These are phyloP conservation scores for Octopus bimaculoides DNA, from an alignment of 1,140 invertebrate species.

Conservation along the genomic window DNA sequence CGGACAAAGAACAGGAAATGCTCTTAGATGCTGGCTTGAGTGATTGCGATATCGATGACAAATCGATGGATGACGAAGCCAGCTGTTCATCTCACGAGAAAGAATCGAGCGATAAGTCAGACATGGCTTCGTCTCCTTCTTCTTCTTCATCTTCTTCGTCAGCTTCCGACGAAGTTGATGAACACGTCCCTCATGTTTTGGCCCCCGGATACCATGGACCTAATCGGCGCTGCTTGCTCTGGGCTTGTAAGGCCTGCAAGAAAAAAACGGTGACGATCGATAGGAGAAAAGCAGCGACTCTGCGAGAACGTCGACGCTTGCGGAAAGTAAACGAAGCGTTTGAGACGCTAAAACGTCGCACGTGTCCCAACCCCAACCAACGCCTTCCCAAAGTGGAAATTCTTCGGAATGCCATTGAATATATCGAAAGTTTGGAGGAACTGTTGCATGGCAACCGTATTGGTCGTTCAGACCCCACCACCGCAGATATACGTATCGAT, in stretches of 20 bases:
- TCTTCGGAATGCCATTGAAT: constrained; percentile 93
- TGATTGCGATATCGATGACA: not conserved
- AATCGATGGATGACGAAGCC: not conserved
- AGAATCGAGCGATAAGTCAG: constrained; percentile 23
- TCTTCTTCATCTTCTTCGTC: constrained; percentile 25
- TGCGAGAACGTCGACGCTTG: constrained; percentile 85
- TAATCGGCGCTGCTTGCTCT: constrained; percentile 77
- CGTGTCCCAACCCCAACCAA: constrained; percentile 92
- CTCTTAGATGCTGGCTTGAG: no score
- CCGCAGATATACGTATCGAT: constrained; percentile 23
- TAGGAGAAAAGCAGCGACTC: constrained; percentile 91
- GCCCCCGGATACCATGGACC: constrained; percentile 55
- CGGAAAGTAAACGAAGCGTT: constrained; percentile 98
- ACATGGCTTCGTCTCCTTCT: constrained; percentile 19
- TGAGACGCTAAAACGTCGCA: constrained; percentile 87
- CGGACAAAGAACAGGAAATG: no score
- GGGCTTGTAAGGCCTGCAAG: constrained; percentile 96
- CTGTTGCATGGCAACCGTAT: constrained; percentile 56
- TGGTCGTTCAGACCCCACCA: constrained; percentile 31
- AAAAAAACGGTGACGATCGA: constrained; percentile 92
- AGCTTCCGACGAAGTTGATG: constrained; percentile 41
- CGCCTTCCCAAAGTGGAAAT: constrained; percentile 96
- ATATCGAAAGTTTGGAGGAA: constrained; percentile 89
- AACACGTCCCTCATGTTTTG: constrained; percentile 56
- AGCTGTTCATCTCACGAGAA: constrained; percentile 14